Conservation (phyloP, 1,140 invertebrate genomes). For the Octopus bimaculoides region DNA sequence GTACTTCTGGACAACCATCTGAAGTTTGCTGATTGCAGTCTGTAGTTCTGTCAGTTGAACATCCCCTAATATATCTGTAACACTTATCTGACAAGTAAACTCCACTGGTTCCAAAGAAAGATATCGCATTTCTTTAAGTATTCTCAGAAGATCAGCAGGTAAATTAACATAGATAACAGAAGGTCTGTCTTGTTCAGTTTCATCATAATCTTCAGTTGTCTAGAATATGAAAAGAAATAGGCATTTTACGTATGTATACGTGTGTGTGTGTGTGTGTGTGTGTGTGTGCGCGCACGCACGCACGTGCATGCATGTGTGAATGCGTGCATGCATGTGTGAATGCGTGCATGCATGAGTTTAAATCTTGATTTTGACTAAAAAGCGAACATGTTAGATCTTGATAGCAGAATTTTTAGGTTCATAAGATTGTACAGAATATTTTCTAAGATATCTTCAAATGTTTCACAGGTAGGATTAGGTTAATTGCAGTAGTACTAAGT, state of each 20-base stretch:
- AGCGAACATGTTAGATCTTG: no score
- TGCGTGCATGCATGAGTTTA: no score
- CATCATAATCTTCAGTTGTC: constrained; percentile 53
- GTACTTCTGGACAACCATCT: constrained; percentile 56
- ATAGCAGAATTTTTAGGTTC: no score
- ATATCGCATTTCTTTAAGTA: constrained; percentile 54
- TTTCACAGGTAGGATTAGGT: no score
- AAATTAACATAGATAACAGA: constrained; percentile 55
- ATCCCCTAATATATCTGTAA: constrained; percentile 48
- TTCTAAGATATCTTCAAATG: no score
- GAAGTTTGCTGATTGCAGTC: constrained; percentile 49
- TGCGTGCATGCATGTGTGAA: no score
- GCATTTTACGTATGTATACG: neutral
- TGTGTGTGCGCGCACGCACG: neutral
- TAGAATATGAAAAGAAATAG: constrained; percentile 18
- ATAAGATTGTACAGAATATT: no score
- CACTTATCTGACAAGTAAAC: constrained; percentile 42
- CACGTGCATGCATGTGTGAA: neutral
- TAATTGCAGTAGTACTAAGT: no score
- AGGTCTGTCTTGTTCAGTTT: constrained; percentile 47
- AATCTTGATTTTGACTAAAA: no score
- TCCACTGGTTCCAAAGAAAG: constrained; percentile 49
- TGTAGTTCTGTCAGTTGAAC: constrained; percentile 47
- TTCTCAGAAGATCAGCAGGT: constrained; percentile 47
- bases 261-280: neutral